These are phyloP conservation scores for Drosophila guanche DNA, from an alignment of 1,140 invertebrate species.

Conservation along the genomic window DNA sequence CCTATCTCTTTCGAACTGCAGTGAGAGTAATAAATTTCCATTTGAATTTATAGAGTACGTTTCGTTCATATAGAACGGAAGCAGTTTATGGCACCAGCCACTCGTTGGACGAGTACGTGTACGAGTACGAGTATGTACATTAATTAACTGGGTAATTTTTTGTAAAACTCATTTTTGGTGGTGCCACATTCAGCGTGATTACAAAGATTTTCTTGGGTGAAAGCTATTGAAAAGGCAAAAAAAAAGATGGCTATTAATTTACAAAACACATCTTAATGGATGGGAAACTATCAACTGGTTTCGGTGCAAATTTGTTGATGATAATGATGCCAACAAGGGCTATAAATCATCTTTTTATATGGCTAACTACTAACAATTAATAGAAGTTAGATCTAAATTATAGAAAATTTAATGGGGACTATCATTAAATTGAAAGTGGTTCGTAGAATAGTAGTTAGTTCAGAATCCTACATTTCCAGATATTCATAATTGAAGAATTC, in stretches of 20 bases:
- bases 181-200: not conserved
- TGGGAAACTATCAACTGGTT: constrained; percentile 38
- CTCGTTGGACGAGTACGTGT: too few species aligned
- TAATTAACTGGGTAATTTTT: constrained; percentile 52
- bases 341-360: constrained; percentile 11
- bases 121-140: constrained; percentile 24
- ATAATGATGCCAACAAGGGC: constrained; percentile 10
- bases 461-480: too few species aligned
- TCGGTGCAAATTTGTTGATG: constrained; percentile 3
- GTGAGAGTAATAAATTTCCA: constrained; percentile 66
- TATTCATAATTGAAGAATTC: too few species aligned
- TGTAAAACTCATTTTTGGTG: constrained; percentile 27
- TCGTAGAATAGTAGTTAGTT: too few species aligned
- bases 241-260: constrained; percentile 36
- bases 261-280: constrained; percentile 31
- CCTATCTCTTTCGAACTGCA: constrained; percentile 45
- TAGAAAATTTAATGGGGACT: too few species aligned
- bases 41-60: constrained; percentile 75
- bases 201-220: constrained; percentile 31
- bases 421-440: too few species aligned
- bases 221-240: constrained; percentile 21
- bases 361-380: too few species aligned
- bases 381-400: too few species aligned
- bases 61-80: constrained; percentile 66
- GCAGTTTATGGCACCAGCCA: constrained; percentile 32